phyloP scores from a whole-genome alignment of 1,140 invertebrate species.

The Bombyx mandarina region DNA sequence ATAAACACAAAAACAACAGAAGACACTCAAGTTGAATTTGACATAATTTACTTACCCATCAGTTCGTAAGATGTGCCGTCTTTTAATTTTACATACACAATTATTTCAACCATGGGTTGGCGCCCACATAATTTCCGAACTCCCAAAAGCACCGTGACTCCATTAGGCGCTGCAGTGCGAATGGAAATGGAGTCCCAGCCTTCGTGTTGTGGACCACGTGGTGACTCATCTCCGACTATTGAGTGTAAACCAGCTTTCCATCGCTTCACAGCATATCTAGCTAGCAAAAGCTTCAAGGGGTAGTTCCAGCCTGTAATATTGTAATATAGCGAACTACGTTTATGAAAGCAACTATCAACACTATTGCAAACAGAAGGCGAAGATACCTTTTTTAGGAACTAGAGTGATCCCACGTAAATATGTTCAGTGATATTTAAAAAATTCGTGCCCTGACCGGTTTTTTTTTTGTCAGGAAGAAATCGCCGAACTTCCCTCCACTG shows the following conservation, averaged over 20 bases:
- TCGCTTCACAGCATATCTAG: slow-evolving; percentile 37
- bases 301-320: slow-evolving; percentile 57
- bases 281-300: slow-evolving; percentile 42
- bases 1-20: no score
- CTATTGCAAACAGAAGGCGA: no score
- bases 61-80: slow-evolving; percentile 67
- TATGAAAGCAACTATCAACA: background rate
- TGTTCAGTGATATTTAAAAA: no score
- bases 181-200: slow-evolving; percentile 50
- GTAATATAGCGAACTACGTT: background rate
- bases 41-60: slow-evolving; percentile 51
- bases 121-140: slow-evolving; percentile 42
- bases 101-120: slow-evolving; percentile 51
- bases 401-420: background rate
- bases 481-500: no score
- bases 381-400: background rate
- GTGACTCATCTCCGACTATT: slow-evolving; percentile 21
- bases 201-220: slow-evolving; percentile 20
- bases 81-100: slow-evolving; percentile 55
- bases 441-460: no score
- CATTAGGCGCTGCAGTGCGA: slow-evolving; percentile 55
- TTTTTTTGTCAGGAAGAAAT: no score
- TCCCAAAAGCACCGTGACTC: slow-evolving; percentile 50
- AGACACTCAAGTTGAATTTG: background rate
- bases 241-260: slow-evolving; percentile 39